These are phyloP conservation scores for Drosophila sordidapex DNA, from an alignment of 2,888 invertebrate genomes.

Conservation along the genomic window DNA sequence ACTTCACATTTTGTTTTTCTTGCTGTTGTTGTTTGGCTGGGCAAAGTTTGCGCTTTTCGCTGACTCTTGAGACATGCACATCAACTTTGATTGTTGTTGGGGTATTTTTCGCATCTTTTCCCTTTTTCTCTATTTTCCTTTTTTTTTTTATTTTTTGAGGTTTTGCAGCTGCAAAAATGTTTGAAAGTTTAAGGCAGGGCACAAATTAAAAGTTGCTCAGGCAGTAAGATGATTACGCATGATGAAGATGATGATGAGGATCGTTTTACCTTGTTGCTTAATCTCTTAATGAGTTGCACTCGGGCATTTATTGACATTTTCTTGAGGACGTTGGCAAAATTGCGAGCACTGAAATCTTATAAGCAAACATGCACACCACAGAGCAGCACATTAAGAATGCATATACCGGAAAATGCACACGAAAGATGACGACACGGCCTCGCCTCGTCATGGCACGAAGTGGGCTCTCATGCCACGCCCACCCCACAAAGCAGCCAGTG, in stretches of 20 bases:
- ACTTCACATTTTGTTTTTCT: constrained; percentile 58
- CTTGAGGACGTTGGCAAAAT: constrained; percentile 44
- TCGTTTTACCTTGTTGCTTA: constrained; percentile 59
- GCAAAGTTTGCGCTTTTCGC: constrained; percentile 45
- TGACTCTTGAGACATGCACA: constrained; percentile 47
- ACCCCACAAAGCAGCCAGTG: neutral
- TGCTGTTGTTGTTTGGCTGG: constrained; percentile 30
- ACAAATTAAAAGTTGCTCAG: constrained; percentile 50
- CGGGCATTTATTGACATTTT: constrained; percentile 73
- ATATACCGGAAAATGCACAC: constrained; percentile 72
- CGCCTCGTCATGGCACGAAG: constrained; percentile 20
- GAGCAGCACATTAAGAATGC: constrained; percentile 63
- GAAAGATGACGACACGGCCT: constrained; percentile 38
- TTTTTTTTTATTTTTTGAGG: constrained; percentile 17
- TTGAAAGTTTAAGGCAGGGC: constrained; percentile 23
- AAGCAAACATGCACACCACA: constrained; percentile 48
- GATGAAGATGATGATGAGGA: constrained; percentile 24
- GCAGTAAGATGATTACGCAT: constrained; percentile 23
- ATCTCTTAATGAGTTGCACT: constrained; percentile 76
- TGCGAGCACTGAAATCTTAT: constrained; percentile 60
- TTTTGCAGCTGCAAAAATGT: constrained; percentile 32
- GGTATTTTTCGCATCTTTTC: neutral
- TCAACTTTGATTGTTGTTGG: constrained; percentile 48
- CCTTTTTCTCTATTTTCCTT: neutral
- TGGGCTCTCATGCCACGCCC: constrained; percentile 13